phyloP scores from a whole-genome alignment of 2,797 vertebrate genomes.

The Centroberyx gerrardi region DNA sequence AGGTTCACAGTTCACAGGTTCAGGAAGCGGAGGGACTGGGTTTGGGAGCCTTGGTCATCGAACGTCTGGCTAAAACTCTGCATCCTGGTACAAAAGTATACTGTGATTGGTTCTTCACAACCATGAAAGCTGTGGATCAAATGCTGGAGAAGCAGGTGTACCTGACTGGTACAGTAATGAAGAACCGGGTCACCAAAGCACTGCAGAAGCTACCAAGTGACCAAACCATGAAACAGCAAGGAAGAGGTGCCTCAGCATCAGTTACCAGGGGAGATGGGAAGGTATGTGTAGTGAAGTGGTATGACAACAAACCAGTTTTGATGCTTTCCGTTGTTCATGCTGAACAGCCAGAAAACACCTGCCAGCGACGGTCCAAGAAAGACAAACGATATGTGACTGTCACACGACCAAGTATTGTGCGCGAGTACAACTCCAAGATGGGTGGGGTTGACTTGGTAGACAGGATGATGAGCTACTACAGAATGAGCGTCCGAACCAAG shows the following conservation, averaged over 20 bases:
- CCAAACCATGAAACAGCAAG: neutral
- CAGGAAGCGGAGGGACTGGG: neutral
- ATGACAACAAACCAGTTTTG: constrained; percentile 28
- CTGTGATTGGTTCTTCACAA: neutral
- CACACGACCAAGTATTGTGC: constrained; percentile 22
- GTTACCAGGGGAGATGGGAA: neutral
- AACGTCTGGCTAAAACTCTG: constrained; percentile 2
- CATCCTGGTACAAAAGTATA: constrained; percentile 18
- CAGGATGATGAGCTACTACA: constrained; percentile 41
- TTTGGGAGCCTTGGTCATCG: constrained; percentile 11
- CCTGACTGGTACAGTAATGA: constrained; percentile 16
- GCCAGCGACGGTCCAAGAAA: constrained; percentile 30
- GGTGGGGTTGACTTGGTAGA: constrained; percentile 11
- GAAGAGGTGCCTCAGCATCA: constrained; percentile 8
- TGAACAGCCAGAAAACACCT: constrained; percentile 44
- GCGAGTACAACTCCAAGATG: constrained; percentile 45
- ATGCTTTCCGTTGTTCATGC: constrained; percentile 39
- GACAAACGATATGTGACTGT: constrained; percentile 22
- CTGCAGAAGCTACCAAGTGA: neutral
- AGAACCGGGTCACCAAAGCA: neutral
- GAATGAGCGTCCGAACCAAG: constrained; percentile 8
- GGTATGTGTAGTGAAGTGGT: constrained; percentile 9
- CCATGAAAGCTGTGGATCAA: neutral
- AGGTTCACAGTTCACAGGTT: constrained; percentile 1
- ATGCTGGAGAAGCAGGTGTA: constrained; percentile 30